phyloP scores from a whole-genome alignment of 2,113 vertebrate genomes.

The Scortum barcoo region DNA sequence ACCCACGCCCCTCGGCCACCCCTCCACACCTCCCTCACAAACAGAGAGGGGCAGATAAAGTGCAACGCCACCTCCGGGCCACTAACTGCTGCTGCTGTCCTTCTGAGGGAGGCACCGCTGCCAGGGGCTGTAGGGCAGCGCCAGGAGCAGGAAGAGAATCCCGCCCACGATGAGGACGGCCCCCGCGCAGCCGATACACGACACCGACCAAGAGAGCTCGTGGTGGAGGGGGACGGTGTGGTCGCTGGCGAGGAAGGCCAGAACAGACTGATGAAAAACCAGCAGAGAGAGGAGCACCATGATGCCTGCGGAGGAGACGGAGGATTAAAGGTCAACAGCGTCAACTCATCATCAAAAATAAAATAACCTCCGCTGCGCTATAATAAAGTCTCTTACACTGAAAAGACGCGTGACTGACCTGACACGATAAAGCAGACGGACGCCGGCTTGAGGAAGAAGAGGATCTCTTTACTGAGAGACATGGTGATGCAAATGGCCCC shows the following conservation, averaged over 20 bases:
- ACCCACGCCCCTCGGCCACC: background rate
- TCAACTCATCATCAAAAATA: too few species aligned
- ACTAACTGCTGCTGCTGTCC: conserved; percentile 73
- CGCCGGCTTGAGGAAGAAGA: conserved; percentile 90
- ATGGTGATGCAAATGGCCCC: conserved; percentile 89
- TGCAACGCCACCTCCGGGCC: conserved; percentile 35
- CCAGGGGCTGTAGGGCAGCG: conserved; percentile 85
- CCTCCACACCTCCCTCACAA: background rate
- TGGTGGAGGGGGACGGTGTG: conserved; percentile 83
- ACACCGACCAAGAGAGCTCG: conserved; percentile 90
- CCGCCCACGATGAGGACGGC: conserved; percentile 84
- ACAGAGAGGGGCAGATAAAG: conserved; percentile 28
- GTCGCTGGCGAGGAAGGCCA: conserved; percentile 83
- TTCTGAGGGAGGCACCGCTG: conserved; percentile 79
- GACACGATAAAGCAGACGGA: conserved; percentile 89
- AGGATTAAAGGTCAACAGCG: too few species aligned
- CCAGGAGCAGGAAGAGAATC: conserved; percentile 85
- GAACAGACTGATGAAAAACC: conserved; percentile 89
- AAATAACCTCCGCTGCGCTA: background rate
- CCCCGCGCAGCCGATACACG: conserved; percentile 85
- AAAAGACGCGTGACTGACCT: too few species aligned
- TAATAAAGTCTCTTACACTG: background rate
- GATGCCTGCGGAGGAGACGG: conserved; percentile 78
- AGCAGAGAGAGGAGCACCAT: conserved; percentile 86
- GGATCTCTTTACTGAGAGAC: conserved; percentile 89